Evolutionary conservation across 2,797 vertebrate genomes (phyloP), one percentile per base, ranked within the genome.

Genomic region (Acanthurus leucopareius): DNA sequence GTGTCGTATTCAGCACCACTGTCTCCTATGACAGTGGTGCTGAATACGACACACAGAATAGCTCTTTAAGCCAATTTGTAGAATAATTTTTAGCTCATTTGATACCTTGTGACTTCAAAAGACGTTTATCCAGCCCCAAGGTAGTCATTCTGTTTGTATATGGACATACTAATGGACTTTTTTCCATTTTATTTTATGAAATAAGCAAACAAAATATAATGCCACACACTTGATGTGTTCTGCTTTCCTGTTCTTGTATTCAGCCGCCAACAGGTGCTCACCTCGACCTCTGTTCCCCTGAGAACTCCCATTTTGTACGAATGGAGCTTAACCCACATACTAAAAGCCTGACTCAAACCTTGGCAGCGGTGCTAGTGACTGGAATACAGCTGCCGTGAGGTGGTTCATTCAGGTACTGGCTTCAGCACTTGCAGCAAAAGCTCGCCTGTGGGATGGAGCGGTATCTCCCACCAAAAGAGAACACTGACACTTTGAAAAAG

Each of bases 291-390:
- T 15, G 4, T 17, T 63, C 47, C 48, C 45, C 40, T 58, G 59
- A 44, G 38, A 40, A 19, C 10, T 38, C 15, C 13, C 1, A 2
- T 73, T 60, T 7, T 13, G 2, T 70, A 38, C 57, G 56, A 28
- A 52, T 14, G 45, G 19, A 20, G 44, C 58, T 74, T 72, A 52
- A 74, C 62, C 44, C 67, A 72, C 49, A 61, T 73, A 20, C 67
- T 64, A 11, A 48, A 38, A 60, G 35, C 53, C 47, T 61, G 74
- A 73, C 57, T 74, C 38, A 56, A 48, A 49, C 64, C 72, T 56
- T 52, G 58, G 35, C 64, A 32, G 59, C 2, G 32, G 13, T 48
- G 56, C 60, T 22, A 20, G 48, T 67, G 58, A 17, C 45, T 16
- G 38, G 6, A 47, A 47, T 47, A 14, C 28, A 54, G 57, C 67